Percentiles rank a stretch among this genome's conserved stretches.
Conservation (phyloP, 2,113 vertebrate species). For the Aviceda subcristata region DNA sequence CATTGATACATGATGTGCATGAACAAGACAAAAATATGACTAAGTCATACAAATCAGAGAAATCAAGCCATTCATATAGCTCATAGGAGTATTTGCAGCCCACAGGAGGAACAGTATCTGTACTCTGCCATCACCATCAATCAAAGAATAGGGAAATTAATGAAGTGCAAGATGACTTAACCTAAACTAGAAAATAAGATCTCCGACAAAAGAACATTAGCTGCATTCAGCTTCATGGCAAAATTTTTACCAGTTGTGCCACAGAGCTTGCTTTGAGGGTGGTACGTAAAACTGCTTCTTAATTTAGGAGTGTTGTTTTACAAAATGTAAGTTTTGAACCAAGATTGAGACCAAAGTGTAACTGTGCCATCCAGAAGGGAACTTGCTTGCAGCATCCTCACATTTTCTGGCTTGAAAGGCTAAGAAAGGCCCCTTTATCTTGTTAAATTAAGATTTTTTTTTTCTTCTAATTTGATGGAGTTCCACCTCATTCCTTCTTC, state of each 20-base stretch:
- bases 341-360: background rate
- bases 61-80: background rate
- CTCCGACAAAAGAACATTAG: background rate
- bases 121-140: background rate
- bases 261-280: background rate
- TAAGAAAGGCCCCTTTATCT: background rate
- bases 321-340: background rate
- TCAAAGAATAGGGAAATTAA: background rate
- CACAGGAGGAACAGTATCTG: background rate
- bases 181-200: background rate
- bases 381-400: background rate
- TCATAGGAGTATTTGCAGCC: background rate
- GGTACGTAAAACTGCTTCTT: background rate
- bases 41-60: background rate
- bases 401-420: background rate
- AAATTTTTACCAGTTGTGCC: background rate
- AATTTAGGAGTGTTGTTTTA: background rate
- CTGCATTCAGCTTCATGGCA: background rate
- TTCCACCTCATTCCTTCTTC: constrained; percentile 5
- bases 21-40: background rate
- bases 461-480: background rate
- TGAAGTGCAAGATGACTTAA: background rate
- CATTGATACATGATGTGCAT: accelerated
- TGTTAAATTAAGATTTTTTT: background rate
- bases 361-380: background rate